These are phyloP conservation scores for Spilosoma lubricipeda DNA, from an alignment of 2,888 invertebrate species.

Conservation along the genomic window DNA sequence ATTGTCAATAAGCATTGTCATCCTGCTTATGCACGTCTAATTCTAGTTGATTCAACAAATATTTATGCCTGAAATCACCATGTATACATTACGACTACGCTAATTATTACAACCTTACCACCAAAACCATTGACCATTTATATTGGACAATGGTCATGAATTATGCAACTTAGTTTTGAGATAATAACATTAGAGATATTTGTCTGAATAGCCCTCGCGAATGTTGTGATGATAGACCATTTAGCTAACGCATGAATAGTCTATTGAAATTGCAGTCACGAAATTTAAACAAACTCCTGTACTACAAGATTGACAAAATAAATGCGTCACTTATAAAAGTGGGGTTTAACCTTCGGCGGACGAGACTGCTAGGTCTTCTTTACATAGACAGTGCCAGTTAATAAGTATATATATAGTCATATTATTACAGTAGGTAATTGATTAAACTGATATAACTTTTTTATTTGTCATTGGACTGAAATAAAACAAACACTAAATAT, in stretches of 20 bases:
- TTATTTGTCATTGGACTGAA: too few species aligned
- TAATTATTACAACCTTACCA: conserved; percentile 17
- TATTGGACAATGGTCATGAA: conserved; percentile 50
- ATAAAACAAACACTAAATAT: too few species aligned
- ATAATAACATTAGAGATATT: conserved; percentile 16
- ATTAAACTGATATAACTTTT: too few species aligned
- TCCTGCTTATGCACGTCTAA: not conserved
- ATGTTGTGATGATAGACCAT: conserved; percentile 6
- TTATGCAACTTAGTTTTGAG: conserved; percentile 46
- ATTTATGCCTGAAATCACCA: not conserved
- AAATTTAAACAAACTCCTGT: not conserved
- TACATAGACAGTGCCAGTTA: not conserved
- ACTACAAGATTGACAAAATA: not conserved
- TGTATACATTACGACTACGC: not conserved
- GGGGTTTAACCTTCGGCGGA: not conserved
- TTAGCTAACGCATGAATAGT: conserved; percentile 4
- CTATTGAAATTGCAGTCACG: conserved; percentile 9
- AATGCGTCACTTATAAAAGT: not conserved
- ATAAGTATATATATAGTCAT: too few species aligned
- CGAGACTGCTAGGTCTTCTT: not conserved
- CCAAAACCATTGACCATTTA: conserved; percentile 53
- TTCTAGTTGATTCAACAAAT: not conserved
- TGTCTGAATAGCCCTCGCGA: conserved; percentile 8
- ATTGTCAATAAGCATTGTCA: not conserved
- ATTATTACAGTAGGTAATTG: not conserved